phyloP scores from a whole-genome alignment of 64 coral and sea anemone species.

The Montipora cactus region DNA sequence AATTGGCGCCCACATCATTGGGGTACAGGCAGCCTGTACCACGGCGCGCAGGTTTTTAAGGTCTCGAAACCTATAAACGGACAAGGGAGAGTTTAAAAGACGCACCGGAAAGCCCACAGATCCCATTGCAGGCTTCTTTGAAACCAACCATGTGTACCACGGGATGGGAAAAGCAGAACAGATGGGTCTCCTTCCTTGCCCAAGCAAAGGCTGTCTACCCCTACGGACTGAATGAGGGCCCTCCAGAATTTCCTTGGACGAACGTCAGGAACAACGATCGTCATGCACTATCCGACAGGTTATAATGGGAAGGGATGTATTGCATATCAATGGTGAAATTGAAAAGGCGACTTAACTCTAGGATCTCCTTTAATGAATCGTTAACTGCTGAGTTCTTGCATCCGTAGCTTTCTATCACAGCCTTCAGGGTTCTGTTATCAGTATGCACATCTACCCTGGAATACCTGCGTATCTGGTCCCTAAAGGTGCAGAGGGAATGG shows the following conservation, averaged over 20 bases:
- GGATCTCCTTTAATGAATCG: no score
- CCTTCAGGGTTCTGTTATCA: no score
- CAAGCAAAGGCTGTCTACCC: slow-evolving; percentile 21
- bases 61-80: slow-evolving; percentile 11
- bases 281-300: no score
- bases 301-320: no score
- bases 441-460: no score
- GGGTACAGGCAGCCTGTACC: background rate
- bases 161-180: slow-evolving; percentile 2
- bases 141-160: background rate
- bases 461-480: no score
- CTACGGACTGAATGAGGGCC: slow-evolving; percentile 36
- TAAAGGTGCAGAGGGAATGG: no score
- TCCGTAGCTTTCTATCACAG: no score
- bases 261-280: slow-evolving; percentile 27
- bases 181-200: background rate
- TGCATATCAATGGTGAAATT: no score
- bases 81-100: background rate
- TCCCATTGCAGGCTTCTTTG: slow-evolving; percentile 26
- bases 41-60: slow-evolving; percentile 27
- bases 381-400: no score
- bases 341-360: no score
- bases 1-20: slow-evolving; percentile 33
- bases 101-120: slow-evolving; percentile 31
- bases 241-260: slow-evolving; percentile 23